Evolutionary conservation across 2,888 invertebrate species (phyloP).

Genomic region (Tetanocera ferruginea): DNA sequence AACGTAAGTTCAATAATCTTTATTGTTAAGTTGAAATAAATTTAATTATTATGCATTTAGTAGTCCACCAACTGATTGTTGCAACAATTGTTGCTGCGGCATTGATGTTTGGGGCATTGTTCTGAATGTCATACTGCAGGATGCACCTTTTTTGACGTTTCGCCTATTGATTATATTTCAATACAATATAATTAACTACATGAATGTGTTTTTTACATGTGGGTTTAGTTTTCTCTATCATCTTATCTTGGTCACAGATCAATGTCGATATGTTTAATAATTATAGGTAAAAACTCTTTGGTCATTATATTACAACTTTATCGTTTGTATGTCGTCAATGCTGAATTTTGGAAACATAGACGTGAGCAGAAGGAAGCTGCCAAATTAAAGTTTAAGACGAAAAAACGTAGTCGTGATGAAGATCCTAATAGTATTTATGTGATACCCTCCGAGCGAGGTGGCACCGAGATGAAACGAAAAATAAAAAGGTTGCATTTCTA

Average conservation of each 20-base stretch:
- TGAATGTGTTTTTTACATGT: constrained; percentile 97
- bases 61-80: constrained; percentile 67
- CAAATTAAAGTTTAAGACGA: constrained; percentile 58
- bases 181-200: constrained; percentile 91
- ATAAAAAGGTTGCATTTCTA: constrained; percentile 56
- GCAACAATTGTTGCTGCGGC: constrained; percentile 81
- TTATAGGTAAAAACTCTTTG: constrained; percentile 79
- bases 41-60: neutral
- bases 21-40: neutral
- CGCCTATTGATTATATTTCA: constrained; percentile 88
- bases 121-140: constrained; percentile 87
- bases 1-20: constrained; percentile 54
- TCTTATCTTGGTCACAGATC: neutral
- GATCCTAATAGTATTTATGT: constrained; percentile 72
- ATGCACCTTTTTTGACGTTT: constrained; percentile 90
- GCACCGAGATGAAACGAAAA: constrained; percentile 62
- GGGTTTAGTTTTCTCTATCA: constrained; percentile 71
- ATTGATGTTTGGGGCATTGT: constrained; percentile 92
- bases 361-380: constrained; percentile 61
- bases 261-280: neutral
- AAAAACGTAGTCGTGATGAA: constrained; percentile 61
- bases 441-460: constrained; percentile 70
- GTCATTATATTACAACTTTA: constrained; percentile 91
- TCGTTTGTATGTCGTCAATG: constrained; percentile 83
- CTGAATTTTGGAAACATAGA: constrained; percentile 74